Conservation (phyloP, 2,113 vertebrate species). For the Myotis davidii region DNA sequence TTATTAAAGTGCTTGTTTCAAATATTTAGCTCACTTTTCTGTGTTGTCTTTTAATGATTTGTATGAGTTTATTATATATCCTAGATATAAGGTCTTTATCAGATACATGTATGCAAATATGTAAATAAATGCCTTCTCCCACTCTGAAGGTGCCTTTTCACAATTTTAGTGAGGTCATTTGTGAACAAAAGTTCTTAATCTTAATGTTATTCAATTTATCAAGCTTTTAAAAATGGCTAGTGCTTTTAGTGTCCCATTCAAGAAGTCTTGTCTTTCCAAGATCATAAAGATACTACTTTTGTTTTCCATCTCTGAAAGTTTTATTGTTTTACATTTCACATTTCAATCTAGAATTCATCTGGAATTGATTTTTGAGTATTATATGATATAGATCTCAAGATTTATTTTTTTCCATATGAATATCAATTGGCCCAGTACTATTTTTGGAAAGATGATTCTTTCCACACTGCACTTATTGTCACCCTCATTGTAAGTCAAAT, state of each 20-base stretch:
- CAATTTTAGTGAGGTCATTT: not conserved
- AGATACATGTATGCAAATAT: not conserved
- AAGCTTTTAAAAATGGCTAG: not conserved
- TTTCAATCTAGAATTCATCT: not conserved
- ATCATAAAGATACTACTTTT: conserved; percentile 1
- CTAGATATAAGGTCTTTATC: not conserved
- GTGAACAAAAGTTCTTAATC: not conserved
- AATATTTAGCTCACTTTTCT: not conserved
- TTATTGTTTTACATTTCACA: not conserved
- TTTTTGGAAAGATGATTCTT: conserved; percentile 9
- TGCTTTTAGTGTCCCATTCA: not conserved
- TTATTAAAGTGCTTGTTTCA: not conserved
- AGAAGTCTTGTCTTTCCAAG: not conserved
- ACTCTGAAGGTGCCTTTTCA: not conserved
- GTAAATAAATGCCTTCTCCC: not conserved
- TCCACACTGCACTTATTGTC: not conserved
- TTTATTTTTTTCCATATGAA: not conserved
- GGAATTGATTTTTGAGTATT: conserved; percentile 9
- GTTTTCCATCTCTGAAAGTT: not conserved
- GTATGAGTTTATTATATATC: not conserved
- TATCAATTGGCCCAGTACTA: not conserved
- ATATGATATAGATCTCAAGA: not conserved
- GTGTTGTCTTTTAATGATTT: not conserved
- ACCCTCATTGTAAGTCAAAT: not conserved
- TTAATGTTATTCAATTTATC: not conserved